Evolutionary conservation across 1,140 invertebrate genomes (phyloP), one percentile per base, ranked within the genome.

Genomic region (Lepidurus apus): DNA sequence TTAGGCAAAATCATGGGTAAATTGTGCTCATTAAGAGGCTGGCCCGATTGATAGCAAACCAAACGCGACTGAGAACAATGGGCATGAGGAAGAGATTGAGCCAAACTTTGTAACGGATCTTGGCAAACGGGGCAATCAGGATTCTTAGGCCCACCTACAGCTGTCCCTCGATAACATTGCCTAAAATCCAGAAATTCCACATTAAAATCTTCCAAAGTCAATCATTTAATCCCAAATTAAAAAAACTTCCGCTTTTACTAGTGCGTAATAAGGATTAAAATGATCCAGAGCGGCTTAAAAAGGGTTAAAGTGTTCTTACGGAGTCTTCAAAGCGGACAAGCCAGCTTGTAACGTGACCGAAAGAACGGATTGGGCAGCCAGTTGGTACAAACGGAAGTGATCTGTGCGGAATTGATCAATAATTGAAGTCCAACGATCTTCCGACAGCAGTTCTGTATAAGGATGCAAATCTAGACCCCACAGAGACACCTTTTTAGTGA

Each of bases 1-100:
- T 99, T 99, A 65, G 98, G 97, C 85, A 99, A 89, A 91, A 98
- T 96, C 91, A 99, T 94, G 0, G 98, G 97, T 81, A 93, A 94
- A 87, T 99, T 99, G 85, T 98, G 91, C 86, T 99, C 97, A 87
- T 99, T 98, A 74, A 99, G 87, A n/a, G 95, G 92, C 81, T 93
- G 89, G 7, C 95, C 94, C 76, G 94, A 95, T 80, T 98, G 93
- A 81, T 92, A 90, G 84, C 95, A 98, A 81, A 99, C 93, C 4
- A 99, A 88, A 73, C 94, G 90, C 79, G 95, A 96, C 85, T 98
- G 96, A 34, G 95, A 95, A 85, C 95, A 97, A 87, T 99, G 97
- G 74, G 97, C 95, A 86, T 93, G 97, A 65, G 98, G 97, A 82
- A 99, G 87, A 77, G 90, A 87, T 76, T 89, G 88, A 13, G 97